Percentiles rank a stretch among this genome's conserved stretches.
Evolutionary conservation across 2,888 invertebrate genomes (phyloP).

Genomic region (Capitulum mitella): DNA sequence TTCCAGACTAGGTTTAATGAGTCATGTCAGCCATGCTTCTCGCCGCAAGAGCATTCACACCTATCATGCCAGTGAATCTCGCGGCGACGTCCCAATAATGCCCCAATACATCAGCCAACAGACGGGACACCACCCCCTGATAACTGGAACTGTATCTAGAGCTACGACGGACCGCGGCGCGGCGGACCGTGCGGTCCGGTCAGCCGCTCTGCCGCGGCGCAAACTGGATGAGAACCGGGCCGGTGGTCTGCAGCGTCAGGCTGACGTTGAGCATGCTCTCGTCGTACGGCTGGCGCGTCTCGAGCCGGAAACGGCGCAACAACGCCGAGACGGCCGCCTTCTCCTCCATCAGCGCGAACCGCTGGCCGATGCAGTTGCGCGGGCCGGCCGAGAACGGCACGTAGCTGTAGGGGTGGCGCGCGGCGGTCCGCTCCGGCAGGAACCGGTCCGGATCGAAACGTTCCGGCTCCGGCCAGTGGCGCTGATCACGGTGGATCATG

Average conservation of each 20-base stretch:
- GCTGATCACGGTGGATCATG: conserved; percentile 46
- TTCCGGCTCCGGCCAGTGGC: conserved; percentile 49
- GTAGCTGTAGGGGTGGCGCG: conserved; percentile 42
- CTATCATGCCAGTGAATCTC: no score
- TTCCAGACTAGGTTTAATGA: no score
- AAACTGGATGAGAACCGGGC: neutral
- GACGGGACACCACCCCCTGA: no score
- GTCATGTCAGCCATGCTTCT: no score
- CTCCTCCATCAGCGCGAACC: conserved; percentile 34
- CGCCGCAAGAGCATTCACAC: no score
- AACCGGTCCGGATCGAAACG: conserved; percentile 51
- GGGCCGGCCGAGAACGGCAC: conserved; percentile 38
- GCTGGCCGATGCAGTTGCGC: conserved; percentile 37
- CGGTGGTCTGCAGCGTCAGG: neutral
- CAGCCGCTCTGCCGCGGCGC: neutral
- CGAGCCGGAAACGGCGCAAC: conserved; percentile 27
- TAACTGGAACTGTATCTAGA: no score
- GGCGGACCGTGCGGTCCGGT: neutral
- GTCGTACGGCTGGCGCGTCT: neutral
- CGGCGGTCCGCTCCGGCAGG: conserved; percentile 43
- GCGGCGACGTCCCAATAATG: no score
- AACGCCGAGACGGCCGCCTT: conserved; percentile 31
- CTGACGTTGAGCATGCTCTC: neutral
- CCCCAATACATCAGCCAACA: no score
- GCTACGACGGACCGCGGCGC: no score